A percentile compares a stretch with the other conserved stretches of the same genome.
Evolutionary conservation across 2,888 invertebrate species (phyloP).

Genomic region (Caenorhabditis becei): DNA sequence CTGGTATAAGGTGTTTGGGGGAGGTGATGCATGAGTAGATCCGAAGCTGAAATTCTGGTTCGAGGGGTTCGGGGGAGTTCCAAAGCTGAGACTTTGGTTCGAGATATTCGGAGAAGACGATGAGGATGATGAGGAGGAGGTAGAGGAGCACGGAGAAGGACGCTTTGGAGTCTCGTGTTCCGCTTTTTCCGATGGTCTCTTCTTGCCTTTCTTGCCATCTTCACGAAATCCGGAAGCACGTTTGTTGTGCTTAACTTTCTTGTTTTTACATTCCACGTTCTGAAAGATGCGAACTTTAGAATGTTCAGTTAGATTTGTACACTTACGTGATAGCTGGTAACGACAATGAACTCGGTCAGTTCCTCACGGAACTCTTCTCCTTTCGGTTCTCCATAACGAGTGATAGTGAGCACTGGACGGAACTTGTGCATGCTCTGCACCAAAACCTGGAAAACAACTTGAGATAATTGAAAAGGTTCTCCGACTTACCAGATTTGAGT

Average conservation of each 20-base stretch:
- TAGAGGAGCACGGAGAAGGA: too few relatives aligned
- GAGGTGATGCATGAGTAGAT: too few relatives aligned
- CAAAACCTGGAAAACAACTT: not conserved
- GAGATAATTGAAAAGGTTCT: not conserved
- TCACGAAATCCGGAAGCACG: conserved; percentile 21
- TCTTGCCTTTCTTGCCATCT: conserved; percentile 4
- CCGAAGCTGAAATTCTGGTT: too few relatives aligned
- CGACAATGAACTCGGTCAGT: conserved; percentile 39
- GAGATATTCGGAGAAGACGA: too few relatives aligned
- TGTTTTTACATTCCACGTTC: not conserved
- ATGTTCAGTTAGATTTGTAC: not conserved
- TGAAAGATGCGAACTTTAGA: not conserved
- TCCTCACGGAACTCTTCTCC: conserved; percentile 30
- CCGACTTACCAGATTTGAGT: conserved; percentile 8
- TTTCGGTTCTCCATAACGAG: not conserved
- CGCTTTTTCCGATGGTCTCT: not conserved
- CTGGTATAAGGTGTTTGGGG: too few relatives aligned
- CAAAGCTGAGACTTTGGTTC: too few relatives aligned
- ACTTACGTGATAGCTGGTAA: conserved; percentile 51
- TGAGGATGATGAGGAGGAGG: too few relatives aligned
- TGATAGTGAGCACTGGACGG: conserved; percentile 40
- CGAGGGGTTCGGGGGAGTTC: too few relatives aligned
- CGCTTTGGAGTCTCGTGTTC: too few relatives aligned
- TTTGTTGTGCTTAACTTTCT: conserved; percentile 31
- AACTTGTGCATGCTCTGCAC: conserved; percentile 56